Base-by-base conservation (phyloP, 2,888 invertebrate genomes). In the Caenorhabditis japonica region DNA sequence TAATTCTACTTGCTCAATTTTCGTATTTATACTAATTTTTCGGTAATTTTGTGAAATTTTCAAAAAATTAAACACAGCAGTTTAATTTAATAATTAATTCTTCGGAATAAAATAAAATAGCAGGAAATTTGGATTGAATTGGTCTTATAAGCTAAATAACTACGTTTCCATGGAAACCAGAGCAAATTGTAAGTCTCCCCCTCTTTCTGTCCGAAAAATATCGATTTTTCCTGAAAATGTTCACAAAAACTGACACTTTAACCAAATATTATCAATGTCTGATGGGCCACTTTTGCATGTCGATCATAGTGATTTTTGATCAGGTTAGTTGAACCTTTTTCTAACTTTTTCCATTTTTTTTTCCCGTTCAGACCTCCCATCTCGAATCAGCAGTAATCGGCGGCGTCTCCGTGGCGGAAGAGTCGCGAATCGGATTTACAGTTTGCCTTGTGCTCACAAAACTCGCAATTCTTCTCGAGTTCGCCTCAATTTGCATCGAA, bases 191-290 rank as follows among this genome's bases (percentile, higher is more conserved):
- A 10, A 17, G 13, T 12, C n/a, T 4, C 0, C 21, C 23, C 2
- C 23, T 38, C 15, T 25, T 38, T n/a, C 36, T 27, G 33, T 52
- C 21, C n/a, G 36, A 4, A 10, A 15, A 12, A 12, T 19, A 0
- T 2, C 13, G 17, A 13, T 19, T 30, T 27, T 23, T n/a, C n/a
- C 5, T 34, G 8, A 66, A 53, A 49, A 70, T 71, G 76, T 55
- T 51, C 46, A 46, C 52, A 19, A 51, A 52, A 56, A 71, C 56
- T 12, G 89, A 89, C 41, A 78, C 89, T 13, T 85, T 89, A 78
- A 92, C 93, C 76, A 91, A 92, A 60, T 90, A 92, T 80, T 93
- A 93, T 89, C 88, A 93, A 77, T 91, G 91, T 72, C 90, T 93
- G 53, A 89, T 92, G 72, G 92, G 92, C 56, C 93, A 93, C 88